Evolutionary conservation across 1,140 invertebrate genomes (phyloP), one percentile per base, ranked within the genome.

Genomic region (Medauroidea extradentata): DNA sequence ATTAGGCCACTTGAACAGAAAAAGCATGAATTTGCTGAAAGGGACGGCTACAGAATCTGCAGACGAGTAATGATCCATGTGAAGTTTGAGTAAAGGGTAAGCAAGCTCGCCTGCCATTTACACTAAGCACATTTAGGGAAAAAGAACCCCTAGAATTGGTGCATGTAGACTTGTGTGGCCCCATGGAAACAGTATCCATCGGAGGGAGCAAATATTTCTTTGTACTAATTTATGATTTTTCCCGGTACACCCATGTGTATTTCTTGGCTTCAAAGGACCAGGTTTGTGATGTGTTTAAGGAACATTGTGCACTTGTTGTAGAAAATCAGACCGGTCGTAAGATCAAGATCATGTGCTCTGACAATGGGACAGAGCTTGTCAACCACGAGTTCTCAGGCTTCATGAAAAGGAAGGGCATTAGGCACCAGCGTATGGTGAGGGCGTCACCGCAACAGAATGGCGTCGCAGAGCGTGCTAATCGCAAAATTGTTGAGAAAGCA

Each of bases 371-470:
- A 21, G 50, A 52, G 24, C 16, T 23, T 42, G n/a, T 16, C 8
- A 52, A 52, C 50, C 3, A 42, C 11, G 25, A n/a, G 16, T 52
- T 52, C 27, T 16, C 38, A 48, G 59, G 27, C 51, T n/a, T 56
- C 48, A 21, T 56, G 18, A 19, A 11, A 9, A 60, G 14, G 71
- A 67, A 34, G 29, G 29, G 29, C 2, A 69, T 71, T 11, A 49
- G 43, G 8, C 67, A 68, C 58, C 57, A 70, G 41, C 54, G 14
- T 7, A 66, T 60, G 16, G 57, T 60, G n/a, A 52, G 60, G 39
- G 69, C 75, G 53, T 72, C 67, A 11, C 74, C 75, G n/a, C 64
- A 73, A 57, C 69, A 73, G 57, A 79, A 80, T 65, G 75, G 74
- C 9, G 64, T 67, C 24, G 65, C 70, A 8, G 77, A 79, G 65